Percentiles rank a stretch among this genome's conserved stretches.
Evolutionary conservation across 2,113 vertebrate genomes (phyloP).

Genomic region (Sturnira hondurensis): DNA sequence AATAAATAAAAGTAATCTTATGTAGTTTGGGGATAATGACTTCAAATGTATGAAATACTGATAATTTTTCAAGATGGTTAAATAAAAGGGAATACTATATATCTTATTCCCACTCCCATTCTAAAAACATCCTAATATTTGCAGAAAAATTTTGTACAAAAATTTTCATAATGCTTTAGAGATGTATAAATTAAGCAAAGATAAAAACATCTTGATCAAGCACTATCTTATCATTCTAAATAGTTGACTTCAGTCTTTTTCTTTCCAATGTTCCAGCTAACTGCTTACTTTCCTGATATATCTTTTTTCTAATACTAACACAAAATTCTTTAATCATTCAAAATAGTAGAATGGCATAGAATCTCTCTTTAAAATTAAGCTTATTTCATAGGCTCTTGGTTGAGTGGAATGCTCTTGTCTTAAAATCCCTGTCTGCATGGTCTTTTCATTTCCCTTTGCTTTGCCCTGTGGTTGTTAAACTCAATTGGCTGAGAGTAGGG

Average conservation of each 20-base stretch:
- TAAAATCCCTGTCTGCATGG: not conserved
- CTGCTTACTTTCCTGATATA: not conserved
- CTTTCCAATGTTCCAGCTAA: not conserved
- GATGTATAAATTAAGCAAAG: not conserved
- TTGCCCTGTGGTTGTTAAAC: not conserved
- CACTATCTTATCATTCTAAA: not conserved
- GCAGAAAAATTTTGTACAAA: not conserved
- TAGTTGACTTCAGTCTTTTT: not conserved
- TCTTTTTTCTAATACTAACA: not conserved
- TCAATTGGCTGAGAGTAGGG: not conserved
- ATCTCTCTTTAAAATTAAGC: conserved; percentile 17
- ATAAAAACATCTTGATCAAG: not conserved
- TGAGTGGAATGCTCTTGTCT: not conserved
- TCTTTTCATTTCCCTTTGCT: not conserved
- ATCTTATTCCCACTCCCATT: not conserved
- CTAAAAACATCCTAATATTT: conserved; percentile 1
- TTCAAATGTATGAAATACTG: not conserved
- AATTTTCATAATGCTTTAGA: not conserved
- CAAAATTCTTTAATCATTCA: not conserved
- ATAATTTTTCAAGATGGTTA: not conserved
- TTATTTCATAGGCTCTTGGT: not conserved
- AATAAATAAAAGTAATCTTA: not conserved
- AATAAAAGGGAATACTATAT: not conserved
- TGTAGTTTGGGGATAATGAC: not conserved
- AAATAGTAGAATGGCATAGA: not conserved